Percentiles rank a stretch among this genome's conserved stretches.
These are phyloP conservation scores for Pelagia noctiluca DNA, from an alignment of 30 jellyfish, hydroid and myxozoan species.

Conservation along the genomic window DNA sequence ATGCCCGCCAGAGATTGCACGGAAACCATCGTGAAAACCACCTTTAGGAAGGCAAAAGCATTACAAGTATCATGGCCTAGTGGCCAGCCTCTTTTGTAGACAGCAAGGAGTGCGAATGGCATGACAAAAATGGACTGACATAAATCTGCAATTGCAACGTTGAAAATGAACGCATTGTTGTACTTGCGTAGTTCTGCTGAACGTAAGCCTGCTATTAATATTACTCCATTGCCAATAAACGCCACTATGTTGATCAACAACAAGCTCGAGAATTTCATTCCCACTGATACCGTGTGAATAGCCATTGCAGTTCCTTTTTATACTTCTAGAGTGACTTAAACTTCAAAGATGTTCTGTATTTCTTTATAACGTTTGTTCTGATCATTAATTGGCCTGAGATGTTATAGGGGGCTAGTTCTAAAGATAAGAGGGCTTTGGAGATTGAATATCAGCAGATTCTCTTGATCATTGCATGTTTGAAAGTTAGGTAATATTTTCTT, in stretches of 20 bases:
- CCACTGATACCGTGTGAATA: not conserved
- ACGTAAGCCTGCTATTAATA: conserved; percentile 66
- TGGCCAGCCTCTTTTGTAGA: conserved; percentile 61
- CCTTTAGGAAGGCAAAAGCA: conserved; percentile 56
- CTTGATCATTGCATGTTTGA: too few relatives aligned
- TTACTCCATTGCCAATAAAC: conserved; percentile 68
- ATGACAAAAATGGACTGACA: conserved; percentile 72
- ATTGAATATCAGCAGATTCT: too few relatives aligned
- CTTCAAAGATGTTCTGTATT: too few relatives aligned
- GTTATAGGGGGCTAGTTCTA: too few relatives aligned
- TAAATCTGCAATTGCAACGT: conserved; percentile 84
- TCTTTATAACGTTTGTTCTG: too few relatives aligned
- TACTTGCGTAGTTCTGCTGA: conserved; percentile 54
- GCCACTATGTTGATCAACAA: conserved; percentile 59
- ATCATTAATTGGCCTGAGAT: too few relatives aligned
- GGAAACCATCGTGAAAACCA: conserved; percentile 68
- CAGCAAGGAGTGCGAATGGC: conserved; percentile 67
- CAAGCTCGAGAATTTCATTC: conserved; percentile 51
- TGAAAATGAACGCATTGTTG: conserved; percentile 80
- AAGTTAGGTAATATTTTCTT: too few relatives aligned
- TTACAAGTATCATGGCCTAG: conserved; percentile 52
- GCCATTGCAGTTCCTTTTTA: too few relatives aligned
- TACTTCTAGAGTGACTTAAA: too few relatives aligned
- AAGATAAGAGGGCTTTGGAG: too few relatives aligned
- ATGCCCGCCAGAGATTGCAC: conserved; percentile 91